Evolutionary conservation across 2,888 invertebrate species (phyloP), one percentile per base, ranked within the genome.

Genomic region (Rapana venosa): DNA sequence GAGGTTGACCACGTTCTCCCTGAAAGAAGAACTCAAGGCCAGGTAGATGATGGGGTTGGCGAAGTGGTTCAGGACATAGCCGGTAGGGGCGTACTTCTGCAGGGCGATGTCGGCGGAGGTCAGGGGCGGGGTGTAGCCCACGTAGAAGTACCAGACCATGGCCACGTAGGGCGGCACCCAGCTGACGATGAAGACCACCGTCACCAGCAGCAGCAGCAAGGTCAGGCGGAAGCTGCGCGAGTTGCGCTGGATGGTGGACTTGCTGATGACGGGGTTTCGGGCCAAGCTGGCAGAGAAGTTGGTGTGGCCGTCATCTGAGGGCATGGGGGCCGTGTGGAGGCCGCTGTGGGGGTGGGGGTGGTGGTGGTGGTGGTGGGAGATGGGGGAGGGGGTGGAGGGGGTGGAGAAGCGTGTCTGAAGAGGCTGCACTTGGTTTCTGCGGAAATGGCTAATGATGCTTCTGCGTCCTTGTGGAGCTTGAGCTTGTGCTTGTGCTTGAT

Each of bases 131-230:
- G 83, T 56, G 79, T 89, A 87, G 56, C 90, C 89, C 58, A 89
- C 87, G 88, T 87, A 89, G 74, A 90, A 87, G 15, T 35, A 89
- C 87, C 89, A 89, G 26, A 90, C 89, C 89, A 89, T 89, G 84
- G 90, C 89, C 56, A 87, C 77, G 79, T 90, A 90, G 61, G 90
- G 90, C 56, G 90, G 89, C 5, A 90, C 77, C 90, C 90, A 89
- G 85, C 90, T 90, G 85, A 89, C 26, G 32, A 90, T 84, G 87
- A 90, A 90, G 20, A 90, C 58, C 58, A 77, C 36, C 15, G 90
- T 90, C n/a, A 90, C 87, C 74, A 90, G 22, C 66, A 90, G 47
- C 70, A 90, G 77, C 56, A 90, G 88, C n/a, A 87, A 4, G 15
- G 90, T 89, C 81, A 90, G 32, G 17, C 87, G 88, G 61, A 89